These are phyloP conservation scores for Phylloscopus collybita DNA, from an alignment of 2,797 vertebrate species.

Conservation along the genomic window DNA sequence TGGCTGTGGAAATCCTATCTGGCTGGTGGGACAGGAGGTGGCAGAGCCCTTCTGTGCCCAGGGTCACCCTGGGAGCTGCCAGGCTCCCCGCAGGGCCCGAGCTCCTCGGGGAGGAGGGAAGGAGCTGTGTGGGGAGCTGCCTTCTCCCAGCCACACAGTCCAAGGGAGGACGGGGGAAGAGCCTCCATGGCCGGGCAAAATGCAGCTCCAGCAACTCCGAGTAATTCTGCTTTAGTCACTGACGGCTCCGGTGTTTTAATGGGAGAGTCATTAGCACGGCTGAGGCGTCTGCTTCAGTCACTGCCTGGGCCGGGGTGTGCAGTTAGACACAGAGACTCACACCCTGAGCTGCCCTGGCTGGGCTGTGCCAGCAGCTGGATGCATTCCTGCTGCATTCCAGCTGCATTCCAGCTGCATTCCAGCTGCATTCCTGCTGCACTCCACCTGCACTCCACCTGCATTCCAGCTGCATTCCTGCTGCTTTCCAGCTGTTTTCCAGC, in stretches of 20 bases:
- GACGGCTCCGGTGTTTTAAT: not conserved
- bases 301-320: not conserved
- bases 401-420: no score
- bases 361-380: not conserved
- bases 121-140: not conserved
- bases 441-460: not conserved
- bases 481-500: not conserved
- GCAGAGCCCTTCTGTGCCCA: accelerated
- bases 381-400: not conserved
- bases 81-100: accelerated
- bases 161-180: not conserved
- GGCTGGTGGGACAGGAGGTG: not conserved
- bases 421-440: no score
- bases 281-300: not conserved
- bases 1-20: not conserved
- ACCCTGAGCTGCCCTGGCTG: accelerated
- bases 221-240: not conserved
- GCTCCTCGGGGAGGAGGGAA: not conserved
- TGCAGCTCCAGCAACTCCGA: accelerated
- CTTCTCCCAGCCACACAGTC: accelerated
- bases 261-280: not conserved
- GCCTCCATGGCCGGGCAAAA: not conserved
- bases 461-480: not conserved
- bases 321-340: not conserved
- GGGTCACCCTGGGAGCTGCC: not conserved